Evolutionary conservation across 2,797 vertebrate genomes (phyloP), one percentile per base, ranked within the genome.

Genomic region (Nannoperca australis): DNA sequence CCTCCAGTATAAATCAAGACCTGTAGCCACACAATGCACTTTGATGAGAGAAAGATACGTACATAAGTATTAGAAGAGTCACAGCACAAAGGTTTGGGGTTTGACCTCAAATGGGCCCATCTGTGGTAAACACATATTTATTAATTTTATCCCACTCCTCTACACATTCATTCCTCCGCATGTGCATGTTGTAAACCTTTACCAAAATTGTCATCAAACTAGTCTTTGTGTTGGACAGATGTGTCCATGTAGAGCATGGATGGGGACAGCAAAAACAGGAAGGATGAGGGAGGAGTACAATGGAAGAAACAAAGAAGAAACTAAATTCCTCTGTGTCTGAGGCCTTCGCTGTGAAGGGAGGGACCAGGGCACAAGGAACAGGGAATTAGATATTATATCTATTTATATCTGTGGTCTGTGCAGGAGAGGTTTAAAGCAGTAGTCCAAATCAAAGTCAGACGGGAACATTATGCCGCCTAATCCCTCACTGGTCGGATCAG

Each of bases 371-470:
- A 76, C 58, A 66, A 66, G 65, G 68, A 83, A 34, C 30, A 34
- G 42, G 54, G 81, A 87, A 76, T 89, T 85, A 59, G 73, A 79
- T 81, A 74, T 73, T 38, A 70, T 66, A 54, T 78, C 85, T 91
- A 81, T 90, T 90, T 88, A 80, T 90, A 87, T 77, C 78, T 56
- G 74, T 15, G 0, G 72, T 62, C 50, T 24, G 36, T 61, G 69
- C 60, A 62, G 65, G 59, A 71, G 61, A 69, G 76, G 36, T 83
- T 87, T 72, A 78, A 83, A 83, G 61, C 66, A 73, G 50, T 66
- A 63, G 54, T 50, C 49, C 53, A 53, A 40, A 61, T 36, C 65
- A 63, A 44, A 77, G 59, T 61, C 79, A 78, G 59, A 78, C 49
- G 10, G 78, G 65, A 80, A 75, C 67, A 73, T 73, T 51, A 69